Percentiles rank a stretch among this genome's conserved stretches.
Conservation (phyloP, 2,113 vertebrate species). For the Apaloderma vittatum region DNA sequence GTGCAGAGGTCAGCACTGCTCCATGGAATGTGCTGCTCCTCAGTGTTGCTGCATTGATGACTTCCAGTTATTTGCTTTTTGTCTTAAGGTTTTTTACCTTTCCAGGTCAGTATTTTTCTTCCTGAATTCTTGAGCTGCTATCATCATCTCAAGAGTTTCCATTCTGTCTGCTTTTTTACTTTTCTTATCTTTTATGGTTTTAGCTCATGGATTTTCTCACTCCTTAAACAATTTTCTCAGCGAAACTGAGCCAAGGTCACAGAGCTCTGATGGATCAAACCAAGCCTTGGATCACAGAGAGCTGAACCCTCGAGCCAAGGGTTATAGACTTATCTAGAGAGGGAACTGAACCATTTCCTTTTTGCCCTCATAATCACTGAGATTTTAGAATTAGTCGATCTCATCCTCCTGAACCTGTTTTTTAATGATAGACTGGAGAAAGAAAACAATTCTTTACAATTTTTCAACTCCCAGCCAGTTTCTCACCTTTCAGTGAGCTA, state of each 20-base stretch:
- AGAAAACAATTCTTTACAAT: background rate
- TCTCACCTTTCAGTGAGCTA: background rate
- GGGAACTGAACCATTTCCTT: background rate
- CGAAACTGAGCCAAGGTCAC: background rate
- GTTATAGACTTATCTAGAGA: background rate
- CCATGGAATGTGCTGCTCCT: background rate
- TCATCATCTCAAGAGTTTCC: background rate
- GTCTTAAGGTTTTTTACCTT: background rate
- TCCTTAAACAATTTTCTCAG: background rate
- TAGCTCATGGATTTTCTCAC: background rate
- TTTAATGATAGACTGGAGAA: background rate
- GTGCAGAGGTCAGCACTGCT: background rate
- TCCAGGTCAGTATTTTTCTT: background rate
- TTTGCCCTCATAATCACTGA: background rate
- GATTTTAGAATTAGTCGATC: background rate
- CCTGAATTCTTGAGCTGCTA: background rate
- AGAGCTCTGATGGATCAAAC: background rate
- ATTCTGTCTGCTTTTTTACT: background rate
- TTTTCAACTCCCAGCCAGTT: background rate
- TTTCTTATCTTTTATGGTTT: background rate
- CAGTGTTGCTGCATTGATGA: background rate
- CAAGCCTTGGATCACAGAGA: background rate
- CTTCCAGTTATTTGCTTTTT: background rate
- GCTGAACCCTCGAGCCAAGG: background rate
- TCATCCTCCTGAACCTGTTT: background rate